Base-by-base conservation (phyloP, 2,113 vertebrate genomes). In the Stegastes partitus region DNA sequence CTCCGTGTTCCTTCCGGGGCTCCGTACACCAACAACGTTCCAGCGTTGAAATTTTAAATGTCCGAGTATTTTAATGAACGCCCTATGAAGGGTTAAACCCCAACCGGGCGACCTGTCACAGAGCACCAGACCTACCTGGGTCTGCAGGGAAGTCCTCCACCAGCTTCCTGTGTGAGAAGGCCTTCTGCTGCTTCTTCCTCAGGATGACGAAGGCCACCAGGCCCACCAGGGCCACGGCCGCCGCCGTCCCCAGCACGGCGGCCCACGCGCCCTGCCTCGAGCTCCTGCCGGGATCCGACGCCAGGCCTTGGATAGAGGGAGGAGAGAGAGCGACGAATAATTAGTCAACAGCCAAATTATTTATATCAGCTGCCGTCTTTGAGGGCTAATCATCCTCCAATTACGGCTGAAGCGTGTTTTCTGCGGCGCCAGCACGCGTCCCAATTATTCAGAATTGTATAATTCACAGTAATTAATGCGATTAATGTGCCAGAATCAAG, bases 151-250 rank as follows among this genome's bases (percentile, higher is more conserved):
- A 94, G 9, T 96, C 94, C 0, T 97, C 96, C 2, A 96, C 95
- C 85, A 98, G 94, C 77, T 97, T 93, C 34, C 92, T 95, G 91
- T 97, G 97, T 50, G 91, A 92, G 90, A 99, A 97, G 0, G 74
- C 87, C 44, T 92, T 94, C 0, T 77, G 81, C 44, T 93, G 93
- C 77, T 81, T 95, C 69, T 80, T 95, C 28, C 90, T 93, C 74
- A 93, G 91, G 66, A 95, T 56, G 68, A 96, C 39, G 70, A 95
- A 96, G 19, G 86, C 90, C 71, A 89, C 87, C 65, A 96, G 63
- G 34, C 87, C 93, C 61, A 97, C 92, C 15, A 95, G 39, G 11
- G 83, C 68, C 74, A 91, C 92, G 5, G 83, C 92, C 70, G 96
- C 67, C 3, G 92, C 89, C 16, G 85, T 87, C 50, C 93, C 96